These are phyloP conservation scores for Sylvilagus bachmani DNA, from an alignment of 2,113 vertebrate genomes.

Conservation along the genomic window DNA sequence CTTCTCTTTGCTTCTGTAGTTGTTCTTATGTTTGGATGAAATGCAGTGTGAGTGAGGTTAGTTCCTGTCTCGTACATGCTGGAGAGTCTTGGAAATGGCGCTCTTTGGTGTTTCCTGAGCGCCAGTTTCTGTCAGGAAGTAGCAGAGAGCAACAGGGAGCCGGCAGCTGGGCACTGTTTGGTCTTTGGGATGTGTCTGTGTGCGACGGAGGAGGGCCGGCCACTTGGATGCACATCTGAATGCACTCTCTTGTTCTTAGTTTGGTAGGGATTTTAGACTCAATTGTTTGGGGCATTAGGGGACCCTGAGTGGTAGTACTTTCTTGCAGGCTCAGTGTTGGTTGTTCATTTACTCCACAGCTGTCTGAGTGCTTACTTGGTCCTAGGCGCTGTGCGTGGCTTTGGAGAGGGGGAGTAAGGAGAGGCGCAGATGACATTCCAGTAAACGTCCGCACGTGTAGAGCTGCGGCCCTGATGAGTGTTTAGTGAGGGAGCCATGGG, in stretches of 20 bases:
- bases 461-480: neutral
- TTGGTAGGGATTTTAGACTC: conserved; percentile 23
- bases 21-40: neutral
- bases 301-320: conserved; percentile 33
- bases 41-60: neutral
- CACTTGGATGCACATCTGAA: neutral
- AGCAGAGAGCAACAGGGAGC: neutral
- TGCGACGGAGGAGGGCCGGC: neutral
- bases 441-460: neutral
- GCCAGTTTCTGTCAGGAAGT: neutral
- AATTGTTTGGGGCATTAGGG: neutral
- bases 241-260: neutral
- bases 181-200: neutral
- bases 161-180: neutral
- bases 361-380: conserved; percentile 17
- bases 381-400: neutral
- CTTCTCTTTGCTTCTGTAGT: neutral
- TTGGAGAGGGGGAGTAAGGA: neutral
- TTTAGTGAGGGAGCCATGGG: conserved; percentile 6
- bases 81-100: conserved; percentile 45
- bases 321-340: neutral
- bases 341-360: conserved; percentile 8
- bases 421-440: neutral
- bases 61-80: neutral
- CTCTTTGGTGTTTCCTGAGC: neutral